Conservation (phyloP, 1,140 invertebrate species). For the Megalonaias nervosa region DNA sequence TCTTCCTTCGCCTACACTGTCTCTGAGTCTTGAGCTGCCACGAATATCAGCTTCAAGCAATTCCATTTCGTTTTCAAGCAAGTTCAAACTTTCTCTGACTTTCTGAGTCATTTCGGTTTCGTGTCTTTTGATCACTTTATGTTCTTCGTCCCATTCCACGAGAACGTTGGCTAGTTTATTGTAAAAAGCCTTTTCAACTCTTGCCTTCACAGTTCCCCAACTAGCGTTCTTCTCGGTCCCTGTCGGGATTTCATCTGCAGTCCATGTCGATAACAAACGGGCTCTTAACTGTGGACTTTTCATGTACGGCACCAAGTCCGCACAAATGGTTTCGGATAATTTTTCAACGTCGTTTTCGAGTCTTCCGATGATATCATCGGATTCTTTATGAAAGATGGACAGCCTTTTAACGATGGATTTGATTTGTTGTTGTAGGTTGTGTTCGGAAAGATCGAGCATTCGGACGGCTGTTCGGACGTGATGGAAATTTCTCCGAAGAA, state of each 20-base stretch:
- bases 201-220: conserved; percentile 18
- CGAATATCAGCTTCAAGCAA: conserved; percentile 4
- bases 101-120: conserved; percentile 8
- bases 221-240: not conserved
- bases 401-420: conserved; percentile 26
- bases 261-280: conserved; percentile 10
- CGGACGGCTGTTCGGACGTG: conserved; percentile 38
- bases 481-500: conserved; percentile 34
- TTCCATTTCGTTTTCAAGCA: conserved; percentile 21
- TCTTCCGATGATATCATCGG: conserved; percentile 28
- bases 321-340: conserved; percentile 2
- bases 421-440: conserved; percentile 34
- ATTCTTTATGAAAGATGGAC: conserved; percentile 27
- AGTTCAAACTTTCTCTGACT: conserved; percentile 14
- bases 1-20: too few species aligned
- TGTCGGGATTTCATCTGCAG: conserved; percentile 3
- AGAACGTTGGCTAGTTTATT: conserved; percentile 16
- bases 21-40: too few species aligned
- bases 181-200: conserved; percentile 18
- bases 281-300: conserved; percentile 2
- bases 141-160: conserved; percentile 23
- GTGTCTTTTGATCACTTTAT: conserved; percentile 1
- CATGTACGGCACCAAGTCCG: conserved; percentile 13
- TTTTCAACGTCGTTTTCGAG: conserved; percentile 22
- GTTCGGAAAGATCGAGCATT: conserved; percentile 30